Conservation (phyloP, 2,113 vertebrate species). For the Bufo gargarizans region DNA sequence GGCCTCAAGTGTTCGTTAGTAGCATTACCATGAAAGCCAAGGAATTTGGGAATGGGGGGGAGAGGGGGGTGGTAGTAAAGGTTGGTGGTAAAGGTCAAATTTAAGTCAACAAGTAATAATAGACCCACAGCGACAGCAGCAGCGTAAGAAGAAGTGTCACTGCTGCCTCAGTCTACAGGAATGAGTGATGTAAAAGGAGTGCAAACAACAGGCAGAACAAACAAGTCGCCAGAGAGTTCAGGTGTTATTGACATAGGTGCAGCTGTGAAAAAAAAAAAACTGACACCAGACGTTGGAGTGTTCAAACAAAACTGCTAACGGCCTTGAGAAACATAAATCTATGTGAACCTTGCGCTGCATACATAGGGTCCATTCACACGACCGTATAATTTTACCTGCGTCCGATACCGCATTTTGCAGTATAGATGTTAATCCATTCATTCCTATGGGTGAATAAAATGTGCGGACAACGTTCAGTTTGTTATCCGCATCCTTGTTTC, state of each 20-base stretch:
- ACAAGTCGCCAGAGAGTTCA: background rate
- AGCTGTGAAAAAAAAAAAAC: slow-evolving; percentile 7
- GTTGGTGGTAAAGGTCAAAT: slow-evolving; percentile 1
- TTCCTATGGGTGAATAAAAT: too few relatives aligned
- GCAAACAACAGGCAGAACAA: background rate
- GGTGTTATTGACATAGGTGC: background rate
- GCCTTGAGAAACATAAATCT: slow-evolving; percentile 38
- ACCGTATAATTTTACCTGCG: too few relatives aligned
- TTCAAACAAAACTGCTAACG: slow-evolving; percentile 39
- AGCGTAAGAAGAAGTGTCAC: background rate
- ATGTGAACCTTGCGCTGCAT: too few relatives aligned
- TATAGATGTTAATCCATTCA: too few relatives aligned
- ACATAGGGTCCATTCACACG: too few relatives aligned
- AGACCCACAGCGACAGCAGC: slow-evolving; percentile 28
- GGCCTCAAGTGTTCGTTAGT: too few relatives aligned
- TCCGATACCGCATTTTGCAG: too few relatives aligned
- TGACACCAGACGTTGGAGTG: background rate
- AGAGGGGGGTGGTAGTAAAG: background rate
- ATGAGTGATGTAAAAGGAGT: background rate
- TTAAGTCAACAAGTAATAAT: slow-evolving; percentile 1
- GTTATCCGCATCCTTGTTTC: too few relatives aligned
- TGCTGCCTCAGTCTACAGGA: background rate
- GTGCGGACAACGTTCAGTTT: too few relatives aligned
- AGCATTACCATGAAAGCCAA: background rate
- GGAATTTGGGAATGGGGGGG: background rate